Evolutionary conservation across 2,797 vertebrate genomes (phyloP).

Genomic region (Paramormyrops hopkinsi): DNA sequence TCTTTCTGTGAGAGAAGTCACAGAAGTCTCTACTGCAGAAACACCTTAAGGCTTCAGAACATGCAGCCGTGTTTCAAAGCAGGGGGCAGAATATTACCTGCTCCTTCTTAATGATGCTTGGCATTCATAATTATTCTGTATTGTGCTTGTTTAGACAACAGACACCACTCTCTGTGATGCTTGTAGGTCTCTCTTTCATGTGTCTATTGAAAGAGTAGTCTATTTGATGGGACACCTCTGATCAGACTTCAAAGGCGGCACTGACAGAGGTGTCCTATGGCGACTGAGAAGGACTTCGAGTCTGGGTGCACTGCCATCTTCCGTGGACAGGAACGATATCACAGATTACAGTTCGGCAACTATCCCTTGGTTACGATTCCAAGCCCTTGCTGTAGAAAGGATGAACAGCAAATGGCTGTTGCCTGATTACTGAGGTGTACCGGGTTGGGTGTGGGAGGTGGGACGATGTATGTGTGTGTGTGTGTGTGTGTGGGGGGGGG

Average conservation of each 20-base stretch:
- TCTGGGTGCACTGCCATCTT: background rate
- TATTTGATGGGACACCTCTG: slow-evolving; percentile 15
- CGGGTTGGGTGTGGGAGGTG: background rate
- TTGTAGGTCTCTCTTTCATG: background rate
- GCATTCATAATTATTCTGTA: background rate
- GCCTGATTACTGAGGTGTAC: background rate
- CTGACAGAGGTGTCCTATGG: background rate
- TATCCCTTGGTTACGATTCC: background rate
- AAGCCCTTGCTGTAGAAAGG: background rate
- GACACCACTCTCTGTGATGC: background rate
- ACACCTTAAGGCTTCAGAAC: background rate
- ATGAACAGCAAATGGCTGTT: background rate
- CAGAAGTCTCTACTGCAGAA: background rate
- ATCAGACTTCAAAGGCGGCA: slow-evolving; percentile 7
- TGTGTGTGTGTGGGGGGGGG: background rate
- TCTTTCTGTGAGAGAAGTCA: background rate
- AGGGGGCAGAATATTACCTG: background rate
- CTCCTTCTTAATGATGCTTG: background rate
- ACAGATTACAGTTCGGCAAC: background rate
- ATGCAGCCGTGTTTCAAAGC: background rate
- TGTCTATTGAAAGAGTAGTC: background rate
- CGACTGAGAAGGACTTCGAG: background rate
- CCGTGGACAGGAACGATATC: background rate
- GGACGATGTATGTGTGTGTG: no score
- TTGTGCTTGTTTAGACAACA: background rate